Base-by-base conservation (phyloP, 2,888 invertebrate species). In the Pteria penguin region DNA sequence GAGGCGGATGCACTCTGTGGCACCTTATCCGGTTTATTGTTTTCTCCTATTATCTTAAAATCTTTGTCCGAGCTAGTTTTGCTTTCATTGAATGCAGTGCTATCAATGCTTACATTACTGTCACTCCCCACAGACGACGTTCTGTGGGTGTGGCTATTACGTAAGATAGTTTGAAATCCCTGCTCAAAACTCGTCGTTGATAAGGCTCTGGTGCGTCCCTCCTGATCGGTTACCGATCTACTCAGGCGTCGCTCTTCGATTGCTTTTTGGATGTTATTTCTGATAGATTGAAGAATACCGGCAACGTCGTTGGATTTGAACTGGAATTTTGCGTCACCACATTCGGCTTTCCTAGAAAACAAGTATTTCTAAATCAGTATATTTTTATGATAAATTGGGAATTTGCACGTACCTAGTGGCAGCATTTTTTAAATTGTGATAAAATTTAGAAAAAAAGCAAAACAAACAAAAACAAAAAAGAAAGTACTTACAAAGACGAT, bases 261-360 rank as follows among this genome's bases (percentile, higher is more conserved):
- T 3, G 85, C 86, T 1, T 74, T 55, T 65, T 75, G 79, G n/a
- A 86, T 86, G 55, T 85, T 85, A 45, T 74, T 72, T 60, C 81
- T 81, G 27, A 86, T 86, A 5, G 82, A 67, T 4, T 62, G 75
- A 5, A 86, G 71, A 60, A 86, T 86, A 0, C 78, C 73, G 0
- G 76, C 65, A 11, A 83, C 84, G 14, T 72, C 71, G 2, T 74
- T 74, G 3, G 85, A 78, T 63, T 72, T 72, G 65, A 86, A 86
- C 55, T 81, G 78, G 55, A 85, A 86, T 1, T 66, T 77, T 1
- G 84, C 86, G 52, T 86, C 85, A 8, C 86, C 85, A 68, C 82
- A 83, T 58, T 82, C 80, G 24, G 85, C 84, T 74, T 79, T 84
- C 45, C 86, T 86, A 80, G 31, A 83, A 83, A n/a, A 32, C 14